phyloP scores from a whole-genome alignment of 2,113 vertebrate genomes.

The Vimba vimba region DNA sequence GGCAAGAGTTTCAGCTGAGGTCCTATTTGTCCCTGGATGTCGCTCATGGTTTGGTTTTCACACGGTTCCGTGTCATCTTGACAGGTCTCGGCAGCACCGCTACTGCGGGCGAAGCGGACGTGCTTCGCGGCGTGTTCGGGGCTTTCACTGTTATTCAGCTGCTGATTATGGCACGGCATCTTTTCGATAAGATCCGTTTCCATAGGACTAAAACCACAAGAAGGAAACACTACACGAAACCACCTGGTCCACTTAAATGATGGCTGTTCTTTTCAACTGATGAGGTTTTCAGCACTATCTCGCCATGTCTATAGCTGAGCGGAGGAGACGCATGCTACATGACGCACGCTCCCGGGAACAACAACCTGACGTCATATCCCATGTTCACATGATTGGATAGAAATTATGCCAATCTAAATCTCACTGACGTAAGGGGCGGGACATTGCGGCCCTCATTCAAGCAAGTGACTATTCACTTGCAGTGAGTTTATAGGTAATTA shows the following conservation, averaged over 20 bases:
- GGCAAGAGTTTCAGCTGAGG: slow-evolving; percentile 81
- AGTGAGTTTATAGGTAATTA: not conserved
- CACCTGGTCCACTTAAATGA: not conserved
- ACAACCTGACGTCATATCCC: slow-evolving; percentile 37
- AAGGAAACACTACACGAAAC: not conserved
- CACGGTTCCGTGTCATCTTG: slow-evolving; percentile 40
- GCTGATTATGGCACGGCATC: slow-evolving; percentile 77
- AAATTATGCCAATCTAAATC: not conserved
- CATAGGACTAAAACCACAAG: slow-evolving; percentile 43
- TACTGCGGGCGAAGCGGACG: slow-evolving; percentile 68
- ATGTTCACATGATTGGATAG: not conserved
- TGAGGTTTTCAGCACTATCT: not conserved
- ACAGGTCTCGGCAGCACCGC: slow-evolving; percentile 26
- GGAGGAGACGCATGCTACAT: not conserved
- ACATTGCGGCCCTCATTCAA: not conserved
- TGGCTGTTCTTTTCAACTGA: not conserved
- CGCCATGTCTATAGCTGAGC: slow-evolving; percentile 22
- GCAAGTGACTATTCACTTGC: not conserved
- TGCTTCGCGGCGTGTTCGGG: slow-evolving; percentile 60
- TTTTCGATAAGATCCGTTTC: slow-evolving; percentile 48
- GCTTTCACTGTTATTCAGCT: slow-evolving; percentile 58
- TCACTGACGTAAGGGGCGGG: not conserved
- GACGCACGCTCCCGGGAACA: slow-evolving; percentile 18
- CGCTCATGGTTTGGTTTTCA: slow-evolving; percentile 26
- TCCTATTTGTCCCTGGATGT: slow-evolving; percentile 58